Percentiles rank a stretch among this genome's conserved stretches.
Evolutionary conservation across 64 coral and sea anemone genomes (phyloP).

Genomic region (Montipora efflorescens): DNA sequence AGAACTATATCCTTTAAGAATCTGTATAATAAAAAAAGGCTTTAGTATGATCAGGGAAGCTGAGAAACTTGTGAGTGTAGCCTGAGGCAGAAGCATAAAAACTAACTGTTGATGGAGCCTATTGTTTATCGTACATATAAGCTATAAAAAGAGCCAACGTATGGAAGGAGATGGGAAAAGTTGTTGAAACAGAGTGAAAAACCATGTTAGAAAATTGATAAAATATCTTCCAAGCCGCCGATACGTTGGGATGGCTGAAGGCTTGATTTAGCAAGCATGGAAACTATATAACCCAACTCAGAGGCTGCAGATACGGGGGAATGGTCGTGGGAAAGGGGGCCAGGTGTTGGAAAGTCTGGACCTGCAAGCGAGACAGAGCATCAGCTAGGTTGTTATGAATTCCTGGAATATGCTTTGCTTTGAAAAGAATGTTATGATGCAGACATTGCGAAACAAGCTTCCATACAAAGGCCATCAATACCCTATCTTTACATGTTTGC

Average conservation of each 20-base stretch:
- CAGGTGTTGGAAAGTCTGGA: conserved; percentile 15
- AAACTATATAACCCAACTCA: neutral
- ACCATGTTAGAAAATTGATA: neutral
- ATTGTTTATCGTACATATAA: neutral
- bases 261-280: neutral
- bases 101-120: conserved; percentile 8
- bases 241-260: neutral
- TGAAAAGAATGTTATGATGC: conserved; percentile 23
- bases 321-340: neutral
- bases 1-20: conserved; percentile 16
- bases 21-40: conserved; percentile 18
- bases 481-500: neutral
- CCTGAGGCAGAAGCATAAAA: neutral
- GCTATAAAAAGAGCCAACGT: conserved; percentile 20
- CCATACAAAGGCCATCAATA: conserved; percentile 8
- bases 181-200: neutral
- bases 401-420: neutral
- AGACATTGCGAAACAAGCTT: conserved; percentile 15
- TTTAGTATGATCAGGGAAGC: conserved; percentile 8
- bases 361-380: neutral
- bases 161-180: neutral
- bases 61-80: conserved; percentile 13
- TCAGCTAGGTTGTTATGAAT: conserved; percentile 8
- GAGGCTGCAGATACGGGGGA: conserved; percentile 21
- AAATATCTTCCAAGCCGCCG: neutral